Base-by-base conservation (phyloP, 1,140 invertebrate genomes). In the Magallana angulata region DNA sequence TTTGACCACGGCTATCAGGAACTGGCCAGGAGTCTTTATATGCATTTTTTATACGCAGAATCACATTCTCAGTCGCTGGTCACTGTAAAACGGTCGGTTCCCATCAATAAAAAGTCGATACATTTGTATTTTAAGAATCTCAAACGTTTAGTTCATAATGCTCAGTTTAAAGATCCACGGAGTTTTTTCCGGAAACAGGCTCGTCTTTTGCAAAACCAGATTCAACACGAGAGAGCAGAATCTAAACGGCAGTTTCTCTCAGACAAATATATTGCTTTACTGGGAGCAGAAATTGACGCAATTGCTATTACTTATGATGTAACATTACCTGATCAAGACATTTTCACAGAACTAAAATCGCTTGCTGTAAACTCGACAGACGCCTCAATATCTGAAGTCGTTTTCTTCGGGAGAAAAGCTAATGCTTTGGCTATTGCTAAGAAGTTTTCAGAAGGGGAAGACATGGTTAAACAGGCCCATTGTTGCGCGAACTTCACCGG, bases 281-380 rank as follows among this genome's bases (percentile, higher is more conserved):
- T 91, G 9, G 88, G 87, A 2, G 90, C 81, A 36, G 90, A 91
- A 83, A 90, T 91, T 24, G 89, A 91, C 64, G 87, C 90, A 48
- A 85, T 89, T 62, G 88, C 90, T 18, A 87, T 90, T 18, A 89
- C 88, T 4, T 90, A 87, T 76, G 71, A 89, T 30, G 56, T 68
- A 12, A 82, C 87, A 59, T 71, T 91, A 30, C 80, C 87, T 4
- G 62, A 90, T 59, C 68, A 90, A 8, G 57, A 60, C 9, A 84
- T 91, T 8, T 89, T 91, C 58, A 18, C 59, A 24, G 89, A 91
- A 48, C 84, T 91, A 30, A 84, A 76, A 18, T n/a, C 59, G 14
- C 71, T 91, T 1, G 58, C 76, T 16, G 60, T 56, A 48, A 14
- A 81, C 12, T 80, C 85, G 18, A 88, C 85, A 14, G 88, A 90